phyloP scores from a whole-genome alignment of 2,888 invertebrate genomes.

The Seira sanloemensis region DNA sequence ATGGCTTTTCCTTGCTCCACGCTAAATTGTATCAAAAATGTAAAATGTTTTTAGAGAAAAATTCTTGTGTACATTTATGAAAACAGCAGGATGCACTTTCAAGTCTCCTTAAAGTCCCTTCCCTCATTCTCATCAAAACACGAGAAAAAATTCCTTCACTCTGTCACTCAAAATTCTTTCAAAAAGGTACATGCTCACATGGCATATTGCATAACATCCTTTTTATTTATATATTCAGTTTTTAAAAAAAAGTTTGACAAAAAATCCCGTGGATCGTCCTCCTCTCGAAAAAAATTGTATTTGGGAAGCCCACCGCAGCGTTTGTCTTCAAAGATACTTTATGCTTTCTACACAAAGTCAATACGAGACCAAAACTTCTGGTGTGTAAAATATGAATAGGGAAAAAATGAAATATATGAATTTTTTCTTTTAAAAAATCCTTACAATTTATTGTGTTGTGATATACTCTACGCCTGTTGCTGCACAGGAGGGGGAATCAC shows the following conservation, averaged over 20 bases:
- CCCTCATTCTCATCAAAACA: constrained; percentile 13
- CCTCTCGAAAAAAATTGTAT: neutral
- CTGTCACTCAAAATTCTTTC: constrained; percentile 1
- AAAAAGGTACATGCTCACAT: constrained; percentile 22
- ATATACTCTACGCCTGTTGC: no score
- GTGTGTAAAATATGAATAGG: no score
- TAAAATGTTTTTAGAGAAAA: constrained; percentile 21
- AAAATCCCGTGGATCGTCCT: constrained; percentile 27
- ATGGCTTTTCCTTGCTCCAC: no score
- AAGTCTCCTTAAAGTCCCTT: constrained; percentile 9
- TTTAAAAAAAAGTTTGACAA: no score
- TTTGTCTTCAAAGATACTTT: neutral
- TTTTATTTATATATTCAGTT: constrained; percentile 16
- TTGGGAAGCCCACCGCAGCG: neutral
- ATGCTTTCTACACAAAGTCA: no score
- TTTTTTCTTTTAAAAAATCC: constrained; percentile 3
- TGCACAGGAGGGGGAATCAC: no score
- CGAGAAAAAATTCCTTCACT: constrained; percentile 49
- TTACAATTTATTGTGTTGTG: constrained; percentile 25
- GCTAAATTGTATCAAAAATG: constrained; percentile 13
- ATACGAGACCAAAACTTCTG: no score
- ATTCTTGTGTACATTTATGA: constrained; percentile 19
- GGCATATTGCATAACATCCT: no score
- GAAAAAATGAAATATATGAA: constrained; percentile 18
- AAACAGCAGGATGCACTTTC: constrained; percentile 43